Evolutionary conservation across 2,113 vertebrate genomes (phyloP).

Genomic region (Odobenus rosmarus): DNA sequence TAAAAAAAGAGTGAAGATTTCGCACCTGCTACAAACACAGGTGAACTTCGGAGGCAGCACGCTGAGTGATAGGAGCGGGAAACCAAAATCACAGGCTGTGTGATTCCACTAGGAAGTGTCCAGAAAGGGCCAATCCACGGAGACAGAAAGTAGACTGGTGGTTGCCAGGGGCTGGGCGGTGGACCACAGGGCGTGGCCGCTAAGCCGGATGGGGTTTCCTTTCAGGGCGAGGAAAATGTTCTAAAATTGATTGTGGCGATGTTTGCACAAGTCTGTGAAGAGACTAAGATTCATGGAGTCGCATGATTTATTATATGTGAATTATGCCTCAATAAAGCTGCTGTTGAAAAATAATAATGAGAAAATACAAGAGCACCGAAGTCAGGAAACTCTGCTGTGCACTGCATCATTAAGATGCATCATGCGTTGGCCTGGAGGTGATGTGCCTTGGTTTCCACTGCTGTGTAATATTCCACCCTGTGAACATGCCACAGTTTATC

Average conservation of each 20-base stretch:
- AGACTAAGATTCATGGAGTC: background rate
- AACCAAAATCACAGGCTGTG: fast-evolving
- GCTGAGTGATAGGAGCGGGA: background rate
- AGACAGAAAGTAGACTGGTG: background rate
- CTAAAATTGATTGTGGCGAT: too few relatives aligned
- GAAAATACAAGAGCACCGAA: background rate
- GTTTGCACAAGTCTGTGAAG: fast-evolving
- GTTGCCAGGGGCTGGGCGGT: background rate
- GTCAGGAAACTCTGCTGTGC: background rate
- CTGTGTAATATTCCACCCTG: too few relatives aligned
- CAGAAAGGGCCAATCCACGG: background rate
- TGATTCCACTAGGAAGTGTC: background rate
- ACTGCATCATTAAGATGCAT: background rate
- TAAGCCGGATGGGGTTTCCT: fast-evolving
- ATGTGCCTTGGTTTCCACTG: fast-evolving
- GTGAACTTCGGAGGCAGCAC: fast-evolving
- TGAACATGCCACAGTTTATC: background rate
- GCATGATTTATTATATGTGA: background rate
- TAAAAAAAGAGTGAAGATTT: fast-evolving
- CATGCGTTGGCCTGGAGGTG: background rate
- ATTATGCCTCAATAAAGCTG: background rate
- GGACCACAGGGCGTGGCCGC: fast-evolving
- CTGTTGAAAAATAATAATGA: background rate
- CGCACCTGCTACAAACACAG: fast-evolving
- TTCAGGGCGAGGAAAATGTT: too few relatives aligned